Evolutionary conservation across 2,797 vertebrate genomes (phyloP).

Genomic region (Hapalemur alaotrensis): DNA sequence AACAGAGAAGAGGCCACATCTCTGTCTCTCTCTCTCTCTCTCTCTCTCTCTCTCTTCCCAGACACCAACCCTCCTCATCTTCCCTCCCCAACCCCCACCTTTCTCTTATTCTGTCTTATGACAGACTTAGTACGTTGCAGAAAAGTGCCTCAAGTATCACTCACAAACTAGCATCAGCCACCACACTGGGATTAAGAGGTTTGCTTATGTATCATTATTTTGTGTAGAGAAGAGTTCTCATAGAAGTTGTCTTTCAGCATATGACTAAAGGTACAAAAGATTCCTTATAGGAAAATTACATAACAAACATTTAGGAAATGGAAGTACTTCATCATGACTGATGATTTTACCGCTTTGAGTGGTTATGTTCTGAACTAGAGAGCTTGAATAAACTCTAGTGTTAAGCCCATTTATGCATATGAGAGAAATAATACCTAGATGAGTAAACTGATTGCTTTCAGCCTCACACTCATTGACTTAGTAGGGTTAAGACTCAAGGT

Average conservation of each 20-base stretch:
- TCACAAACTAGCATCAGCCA: neutral
- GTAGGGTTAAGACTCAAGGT: neutral
- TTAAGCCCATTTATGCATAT: neutral
- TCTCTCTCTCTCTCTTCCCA: neutral
- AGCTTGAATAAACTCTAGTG: neutral
- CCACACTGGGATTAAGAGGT: neutral
- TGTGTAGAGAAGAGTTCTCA: neutral
- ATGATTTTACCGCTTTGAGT: neutral
- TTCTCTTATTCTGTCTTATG: neutral
- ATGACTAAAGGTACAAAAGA: neutral
- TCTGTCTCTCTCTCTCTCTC: neutral
- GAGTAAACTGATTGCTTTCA: neutral
- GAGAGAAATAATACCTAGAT: neutral
- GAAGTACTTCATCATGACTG: neutral
- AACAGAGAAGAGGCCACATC: neutral
- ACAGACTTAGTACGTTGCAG: neutral
- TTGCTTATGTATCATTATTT: slow-evolving; percentile 5
- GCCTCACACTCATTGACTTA: neutral
- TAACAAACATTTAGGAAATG: neutral
- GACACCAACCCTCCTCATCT: neutral
- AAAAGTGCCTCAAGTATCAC: neutral
- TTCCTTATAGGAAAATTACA: neutral
- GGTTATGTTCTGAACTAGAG: neutral
- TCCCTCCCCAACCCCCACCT: neutral
- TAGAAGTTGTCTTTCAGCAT: neutral